Evolutionary conservation across 2,888 invertebrate species (phyloP), one percentile per base, ranked within the genome.

Genomic region (Ectemnius continuus): DNA sequence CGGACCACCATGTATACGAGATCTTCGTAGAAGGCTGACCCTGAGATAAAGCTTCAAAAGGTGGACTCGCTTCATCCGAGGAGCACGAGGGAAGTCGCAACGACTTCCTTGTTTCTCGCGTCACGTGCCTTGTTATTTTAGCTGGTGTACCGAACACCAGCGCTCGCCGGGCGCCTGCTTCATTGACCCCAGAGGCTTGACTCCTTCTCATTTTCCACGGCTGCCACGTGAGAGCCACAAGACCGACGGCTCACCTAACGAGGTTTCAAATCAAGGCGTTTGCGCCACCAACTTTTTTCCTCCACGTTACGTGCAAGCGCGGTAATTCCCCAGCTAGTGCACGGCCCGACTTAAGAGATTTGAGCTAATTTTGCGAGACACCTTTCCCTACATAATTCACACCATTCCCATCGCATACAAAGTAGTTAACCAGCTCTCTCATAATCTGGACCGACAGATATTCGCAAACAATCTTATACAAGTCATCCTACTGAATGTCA

Each of bases 81-180:
- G 67, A 45, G 66, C 23, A 61, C 36, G 61, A 59, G 80, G 78
- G 79, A 73, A 80, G 79, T 77, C 77, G 84, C 86, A 85, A 84
- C 81, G 81, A 81, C 75, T 84, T 82, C 81, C 85, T 87, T 85
- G 85, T 86, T 85, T 85, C 87, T 84, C 80, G 74, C 75, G 75
- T 83, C 83, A 80, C 81, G 81, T 78, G 83, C 81, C 82, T 81
- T 80, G 83, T 82, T 83, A 83, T 84, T 87, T 85, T 80, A 80
- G 79, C 64, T 16, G 52, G 16, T 16, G 52, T 52, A 52, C 75
- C 77, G 70, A 76, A 65, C 73, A 20, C 61, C 70, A 75, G 68
- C 45, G 75, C 56, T 65, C 70, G 71, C 64, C 61, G 62, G 69
- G 80, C 67, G 76, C 76, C 65, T 58, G 80, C 77, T 80, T 80